Evolutionary conservation across 1,140 invertebrate species (phyloP).

Genomic region (Drosophila mayri): DNA sequence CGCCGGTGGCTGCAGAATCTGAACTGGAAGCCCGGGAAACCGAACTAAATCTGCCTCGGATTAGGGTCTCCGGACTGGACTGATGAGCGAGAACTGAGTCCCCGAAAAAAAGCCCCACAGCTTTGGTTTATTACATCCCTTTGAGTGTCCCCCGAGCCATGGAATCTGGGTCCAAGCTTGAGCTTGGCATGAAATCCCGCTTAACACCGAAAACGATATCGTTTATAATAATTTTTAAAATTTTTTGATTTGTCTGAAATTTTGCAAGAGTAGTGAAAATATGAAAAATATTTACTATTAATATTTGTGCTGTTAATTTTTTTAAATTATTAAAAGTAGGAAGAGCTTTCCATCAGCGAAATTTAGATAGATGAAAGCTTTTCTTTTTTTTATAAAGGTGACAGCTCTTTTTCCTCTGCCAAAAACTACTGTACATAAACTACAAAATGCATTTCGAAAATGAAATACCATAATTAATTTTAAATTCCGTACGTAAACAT

Average conservation of each 20-base stretch:
- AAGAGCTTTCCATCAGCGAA: conserved; percentile 9
- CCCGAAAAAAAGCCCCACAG: conserved; percentile 33
- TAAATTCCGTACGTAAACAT: not conserved
- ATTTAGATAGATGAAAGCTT: conserved; percentile 2
- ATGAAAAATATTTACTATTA: not conserved
- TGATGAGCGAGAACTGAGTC: conserved; percentile 38
- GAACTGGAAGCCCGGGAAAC: conserved; percentile 53
- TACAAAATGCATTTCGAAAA: not conserved
- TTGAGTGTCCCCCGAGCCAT: conserved; percentile 15
- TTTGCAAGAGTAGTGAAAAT: not conserved
- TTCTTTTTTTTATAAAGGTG: not conserved
- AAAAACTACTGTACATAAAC: not conserved
- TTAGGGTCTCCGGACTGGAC: conserved; percentile 57
- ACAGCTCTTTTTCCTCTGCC: not conserved
- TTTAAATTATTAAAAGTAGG: not conserved
- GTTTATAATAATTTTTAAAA: not conserved
- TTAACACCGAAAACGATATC: conserved; percentile 19
- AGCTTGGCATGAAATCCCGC: conserved; percentile 35
- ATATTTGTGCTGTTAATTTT: not conserved
- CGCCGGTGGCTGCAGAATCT: conserved; percentile 56
- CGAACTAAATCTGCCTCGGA: conserved; percentile 57
- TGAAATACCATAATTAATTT: not conserved
- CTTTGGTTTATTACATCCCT: conserved; percentile 19
- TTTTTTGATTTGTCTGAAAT: not conserved
- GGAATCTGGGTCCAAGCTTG: conserved; percentile 9